Base-by-base conservation (phyloP, 2,797 vertebrate genomes). In the Tokudaia tokunoshimensis region DNA sequence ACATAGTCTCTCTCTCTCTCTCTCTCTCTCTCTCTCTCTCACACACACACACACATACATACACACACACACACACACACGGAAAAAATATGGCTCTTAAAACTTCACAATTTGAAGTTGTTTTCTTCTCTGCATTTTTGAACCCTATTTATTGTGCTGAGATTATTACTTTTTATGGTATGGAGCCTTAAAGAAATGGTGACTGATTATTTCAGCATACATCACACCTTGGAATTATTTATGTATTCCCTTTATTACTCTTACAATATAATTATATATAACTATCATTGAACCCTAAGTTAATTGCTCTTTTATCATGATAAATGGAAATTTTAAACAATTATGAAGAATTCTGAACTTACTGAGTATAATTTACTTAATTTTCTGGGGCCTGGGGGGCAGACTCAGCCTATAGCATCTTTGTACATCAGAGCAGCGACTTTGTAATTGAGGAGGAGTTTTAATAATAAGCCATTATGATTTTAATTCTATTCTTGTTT, bases 161-260 rank as follows among this genome's bases (percentile, higher is more conserved):
- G 41, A 79, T 20, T 59, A 65, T 84, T 29, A 19, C 12, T 63
- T 70, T 74, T 65, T 70, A 17, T 96, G 50, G 84, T 84, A 12
- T 52, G 50, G 88, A 29, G 95, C 83, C 67, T 88, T 63, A 61
- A 78, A 93, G 61, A 87, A 41, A 47, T 78, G 13, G 31, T 87
- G 19, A 47, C 47, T 94, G 83, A 87, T 24, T 74, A 85, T 85
- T 94, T 95, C 17, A 81, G 11, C 37, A 83, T 74, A 86, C 22
- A 82, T 84, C 34, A 85, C 41, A 57, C 17, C 86, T 94, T 61
- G 41, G 44, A 81, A 92, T 92, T 95, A 78, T 79, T 95, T 89
- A 1, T 65, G 59, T 80, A 65, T 86, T 84, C 80, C 13, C 57
- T 85, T 95, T 86, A 83, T 65, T 93, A 29, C 37, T 94, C 37